Evolutionary conservation across 1,140 invertebrate genomes (phyloP).

Genomic region (Hydropsyche tenuis): DNA sequence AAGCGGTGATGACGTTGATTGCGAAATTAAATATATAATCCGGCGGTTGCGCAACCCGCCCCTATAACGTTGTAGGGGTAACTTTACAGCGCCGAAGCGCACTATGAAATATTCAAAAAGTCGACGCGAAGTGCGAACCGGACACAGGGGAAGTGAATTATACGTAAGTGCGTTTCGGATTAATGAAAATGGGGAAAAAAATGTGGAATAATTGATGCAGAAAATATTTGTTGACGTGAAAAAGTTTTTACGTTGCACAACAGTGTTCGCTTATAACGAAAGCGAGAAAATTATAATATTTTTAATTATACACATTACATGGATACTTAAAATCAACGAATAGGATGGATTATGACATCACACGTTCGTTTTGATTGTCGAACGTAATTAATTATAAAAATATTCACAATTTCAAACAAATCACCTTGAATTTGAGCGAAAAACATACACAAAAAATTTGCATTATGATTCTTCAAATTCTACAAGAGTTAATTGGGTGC

Average conservation of each 20-base stretch:
- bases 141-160: too few species aligned
- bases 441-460: not conserved
- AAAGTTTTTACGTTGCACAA: too few species aligned
- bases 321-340: not conserved
- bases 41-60: too few species aligned
- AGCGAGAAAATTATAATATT: not conserved
- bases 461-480: not conserved
- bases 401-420: not conserved
- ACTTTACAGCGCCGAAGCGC: not conserved
- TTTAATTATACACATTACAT: not conserved
- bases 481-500: not conserved
- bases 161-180: too few species aligned
- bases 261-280: too few species aligned
- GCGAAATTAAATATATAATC: not conserved
- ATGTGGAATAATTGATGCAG: too few species aligned
- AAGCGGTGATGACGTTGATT: not conserved
- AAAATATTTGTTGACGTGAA: too few species aligned
- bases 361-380: not conserved
- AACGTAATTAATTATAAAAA: slow-evolving; percentile 7
- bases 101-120: slow-evolving; percentile 15
- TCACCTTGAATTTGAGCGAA: not conserved
- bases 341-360: not conserved
- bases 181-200: too few species aligned
- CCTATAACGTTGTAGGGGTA: too few species aligned
- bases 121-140: too few species aligned